phyloP scores from a whole-genome alignment of 2,797 vertebrate genomes.

The Parauchenoglanis punctatus region DNA sequence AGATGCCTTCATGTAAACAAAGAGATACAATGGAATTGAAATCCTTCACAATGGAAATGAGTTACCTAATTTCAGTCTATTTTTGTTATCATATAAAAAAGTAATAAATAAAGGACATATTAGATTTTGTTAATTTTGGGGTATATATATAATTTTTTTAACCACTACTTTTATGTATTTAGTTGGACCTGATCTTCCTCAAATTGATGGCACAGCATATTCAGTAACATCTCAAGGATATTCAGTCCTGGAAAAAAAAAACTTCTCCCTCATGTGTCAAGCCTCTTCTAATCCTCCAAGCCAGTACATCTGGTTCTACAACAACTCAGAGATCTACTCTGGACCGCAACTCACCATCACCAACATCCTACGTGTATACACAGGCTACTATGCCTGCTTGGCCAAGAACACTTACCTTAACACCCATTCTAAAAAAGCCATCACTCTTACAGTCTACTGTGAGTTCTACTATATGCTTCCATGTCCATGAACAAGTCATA shows the following conservation, averaged over 20 bases:
- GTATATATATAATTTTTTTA: not conserved
- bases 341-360: slow-evolving; percentile 81
- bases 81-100: not conserved
- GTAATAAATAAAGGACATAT: not conserved
- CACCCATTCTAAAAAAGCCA: slow-evolving; percentile 79
- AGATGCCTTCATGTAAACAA: not conserved
- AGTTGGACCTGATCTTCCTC: slow-evolving; percentile 87
- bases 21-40: too few relatives aligned
- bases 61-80: not conserved
- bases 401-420: slow-evolving; percentile 85
- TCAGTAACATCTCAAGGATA: slow-evolving; percentile 80
- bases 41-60: not conserved
- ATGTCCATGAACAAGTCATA: not conserved
- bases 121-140: not conserved
- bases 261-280: slow-evolving; percentile 84
- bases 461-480: slow-evolving; percentile 69
- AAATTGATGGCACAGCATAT: slow-evolving; percentile 82
- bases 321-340: slow-evolving; percentile 80
- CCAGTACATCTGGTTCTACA: slow-evolving; percentile 88
- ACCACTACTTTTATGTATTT: slow-evolving; percentile 1
- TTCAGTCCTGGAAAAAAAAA: slow-evolving; percentile 83
- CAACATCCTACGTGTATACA: slow-evolving; percentile 79
- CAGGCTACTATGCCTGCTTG: slow-evolving; percentile 86
- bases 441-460: slow-evolving; percentile 89
- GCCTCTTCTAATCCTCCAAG: slow-evolving; percentile 87